A percentile compares a stretch with the other conserved stretches of the same genome.
Evolutionary conservation across 2,888 invertebrate genomes (phyloP).

Genomic region (Drosophila silvestris): DNA sequence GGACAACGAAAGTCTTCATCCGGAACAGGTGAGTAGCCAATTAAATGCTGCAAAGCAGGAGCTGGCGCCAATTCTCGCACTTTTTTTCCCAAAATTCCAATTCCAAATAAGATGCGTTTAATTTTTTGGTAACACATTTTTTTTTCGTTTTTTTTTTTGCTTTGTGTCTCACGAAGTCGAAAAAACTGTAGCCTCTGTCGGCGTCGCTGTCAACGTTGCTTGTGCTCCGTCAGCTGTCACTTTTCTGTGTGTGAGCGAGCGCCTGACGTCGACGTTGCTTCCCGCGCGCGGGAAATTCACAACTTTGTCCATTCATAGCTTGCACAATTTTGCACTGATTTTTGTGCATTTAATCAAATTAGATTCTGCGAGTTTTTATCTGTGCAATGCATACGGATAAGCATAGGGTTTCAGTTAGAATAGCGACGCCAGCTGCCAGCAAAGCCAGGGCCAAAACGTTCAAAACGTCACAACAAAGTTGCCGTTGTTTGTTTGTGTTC

Average conservation of each 20-base stretch:
- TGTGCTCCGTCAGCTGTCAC: conserved; percentile 66
- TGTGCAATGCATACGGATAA: conserved; percentile 44
- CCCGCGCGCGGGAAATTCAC: conserved; percentile 84
- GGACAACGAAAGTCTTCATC: conserved; percentile 37
- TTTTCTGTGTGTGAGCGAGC: conserved; percentile 21
- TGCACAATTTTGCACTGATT: conserved; percentile 60
- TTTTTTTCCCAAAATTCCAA: conserved; percentile 5
- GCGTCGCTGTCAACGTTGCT: conserved; percentile 40
- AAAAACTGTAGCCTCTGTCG: conserved; percentile 22
- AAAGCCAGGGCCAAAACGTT: conserved; percentile 75
- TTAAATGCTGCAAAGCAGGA: conserved; percentile 10
- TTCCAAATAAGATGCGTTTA: conserved; percentile 26
- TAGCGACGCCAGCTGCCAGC: conserved; percentile 26
- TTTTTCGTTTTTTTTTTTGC: conserved; percentile 23
- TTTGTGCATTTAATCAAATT: conserved; percentile 65
- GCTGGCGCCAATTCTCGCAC: conserved; percentile 18
- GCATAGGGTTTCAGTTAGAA: conserved; percentile 68
- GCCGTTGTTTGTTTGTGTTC: conserved; percentile 66
- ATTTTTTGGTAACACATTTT: conserved; percentile 28
- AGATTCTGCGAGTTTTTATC: conserved; percentile 70
- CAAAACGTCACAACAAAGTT: conserved; percentile 66
- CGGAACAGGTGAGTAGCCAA: conserved; percentile 52
- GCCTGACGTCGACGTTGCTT: conserved; percentile 63
- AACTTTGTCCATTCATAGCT: conserved; percentile 70
- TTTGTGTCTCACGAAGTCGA: conserved; percentile 36